phyloP scores from a whole-genome alignment of 2,888 invertebrate genomes.

The Oxystoma pomonae region DNA sequence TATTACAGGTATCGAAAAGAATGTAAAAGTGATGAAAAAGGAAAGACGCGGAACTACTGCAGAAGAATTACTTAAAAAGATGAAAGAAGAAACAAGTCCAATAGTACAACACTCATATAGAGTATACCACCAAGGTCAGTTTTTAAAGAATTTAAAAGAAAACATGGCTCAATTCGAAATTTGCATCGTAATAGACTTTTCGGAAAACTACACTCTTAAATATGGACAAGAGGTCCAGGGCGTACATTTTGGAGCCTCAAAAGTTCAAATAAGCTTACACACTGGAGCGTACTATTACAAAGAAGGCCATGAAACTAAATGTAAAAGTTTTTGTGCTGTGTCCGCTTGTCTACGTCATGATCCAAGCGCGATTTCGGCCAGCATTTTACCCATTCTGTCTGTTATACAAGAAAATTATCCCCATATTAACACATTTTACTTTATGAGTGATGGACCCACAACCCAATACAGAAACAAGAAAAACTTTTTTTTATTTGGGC shows the following conservation, averaged over 20 bases:
- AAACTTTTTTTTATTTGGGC: neutral
- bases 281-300: conserved; percentile 5
- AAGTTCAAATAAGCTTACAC: conserved; percentile 9
- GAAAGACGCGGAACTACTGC: no score
- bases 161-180: no score
- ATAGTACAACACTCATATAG: no score
- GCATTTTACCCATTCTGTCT: neutral
- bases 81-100: no score
- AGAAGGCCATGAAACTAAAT: neutral
- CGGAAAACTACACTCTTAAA: conserved; percentile 8
- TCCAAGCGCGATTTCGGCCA: neutral
- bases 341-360: neutral
- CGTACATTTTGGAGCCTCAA: conserved; percentile 15
- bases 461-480: neutral
- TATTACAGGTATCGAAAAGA: neutral
- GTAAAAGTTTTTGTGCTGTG: neutral
- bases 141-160: no score
- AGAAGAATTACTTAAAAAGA: no score
- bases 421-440: neutral
- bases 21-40: neutral
- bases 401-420: neutral
- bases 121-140: neutral
- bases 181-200: neutral
- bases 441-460: neutral
- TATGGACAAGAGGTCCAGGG: conserved; percentile 12